Conservation (phyloP, 2,113 vertebrate species). For the Rhinolophus ferrumequinum region DNA sequence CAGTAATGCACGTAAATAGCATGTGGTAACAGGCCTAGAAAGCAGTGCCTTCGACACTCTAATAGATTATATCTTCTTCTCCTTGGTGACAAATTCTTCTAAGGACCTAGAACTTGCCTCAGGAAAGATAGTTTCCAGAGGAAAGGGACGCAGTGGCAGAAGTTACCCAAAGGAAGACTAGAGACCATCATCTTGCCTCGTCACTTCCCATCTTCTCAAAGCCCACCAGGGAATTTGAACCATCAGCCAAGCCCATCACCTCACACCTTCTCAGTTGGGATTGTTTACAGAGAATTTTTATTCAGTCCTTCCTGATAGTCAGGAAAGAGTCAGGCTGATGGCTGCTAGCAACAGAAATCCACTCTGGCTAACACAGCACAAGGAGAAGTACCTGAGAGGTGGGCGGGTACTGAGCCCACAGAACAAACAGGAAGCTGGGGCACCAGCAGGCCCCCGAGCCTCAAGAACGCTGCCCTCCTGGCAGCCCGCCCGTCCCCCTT, state of each 20-base stretch:
- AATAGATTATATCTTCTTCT: neutral
- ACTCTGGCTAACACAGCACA: neutral
- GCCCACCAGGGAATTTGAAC: neutral
- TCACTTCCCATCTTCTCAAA: neutral
- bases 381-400: neutral
- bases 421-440: neutral
- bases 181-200: neutral
- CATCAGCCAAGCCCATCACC: neutral
- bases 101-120: neutral
- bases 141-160: neutral
- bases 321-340: constrained; percentile 36
- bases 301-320: constrained; percentile 24
- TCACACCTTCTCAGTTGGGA: neutral
- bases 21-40: neutral
- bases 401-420: neutral
- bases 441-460: fast-evolving
- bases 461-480: neutral
- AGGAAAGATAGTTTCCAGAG: neutral
- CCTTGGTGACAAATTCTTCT: neutral
- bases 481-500: neutral
- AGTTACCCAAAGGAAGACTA: neutral
- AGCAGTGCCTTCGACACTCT: neutral
- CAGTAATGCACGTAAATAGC: neutral
- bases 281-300: neutral
- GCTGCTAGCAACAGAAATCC: neutral